Conservation (phyloP, 2,113 vertebrate species). For the Platysteira castanea region DNA sequence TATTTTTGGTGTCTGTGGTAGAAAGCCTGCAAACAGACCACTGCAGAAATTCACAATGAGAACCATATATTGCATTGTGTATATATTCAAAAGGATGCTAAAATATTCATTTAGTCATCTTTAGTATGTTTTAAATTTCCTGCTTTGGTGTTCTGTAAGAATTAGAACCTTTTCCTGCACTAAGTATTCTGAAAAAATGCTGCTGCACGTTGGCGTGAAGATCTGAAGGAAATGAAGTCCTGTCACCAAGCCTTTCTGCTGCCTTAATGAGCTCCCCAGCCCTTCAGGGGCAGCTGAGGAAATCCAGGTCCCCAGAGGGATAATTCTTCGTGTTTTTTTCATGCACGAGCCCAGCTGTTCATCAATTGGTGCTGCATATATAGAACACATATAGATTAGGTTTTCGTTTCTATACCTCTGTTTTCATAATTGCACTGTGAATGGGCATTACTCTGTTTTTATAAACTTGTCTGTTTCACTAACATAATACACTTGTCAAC, state of each 20-base stretch:
- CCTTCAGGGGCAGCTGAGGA: neutral
- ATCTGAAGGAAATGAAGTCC: neutral
- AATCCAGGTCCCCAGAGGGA: neutral
- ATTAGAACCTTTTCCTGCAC: neutral
- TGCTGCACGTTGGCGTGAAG: neutral
- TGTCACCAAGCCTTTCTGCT: neutral
- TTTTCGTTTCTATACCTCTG: neutral
- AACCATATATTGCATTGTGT: neutral
- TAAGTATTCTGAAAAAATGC: neutral
- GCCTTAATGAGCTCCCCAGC: neutral
- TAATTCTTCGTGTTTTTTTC: neutral
- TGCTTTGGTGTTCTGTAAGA: neutral
- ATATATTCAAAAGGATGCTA: neutral
- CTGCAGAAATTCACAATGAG: neutral
- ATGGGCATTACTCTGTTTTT: neutral
- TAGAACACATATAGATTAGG: neutral
- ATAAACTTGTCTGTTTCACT: neutral
- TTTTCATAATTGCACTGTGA: neutral
- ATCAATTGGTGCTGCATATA: neutral
- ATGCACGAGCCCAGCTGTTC: neutral
- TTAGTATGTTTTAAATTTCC: neutral
- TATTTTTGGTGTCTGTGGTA: neutral
- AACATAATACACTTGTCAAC: fast-evolving
- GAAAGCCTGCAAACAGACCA: neutral
- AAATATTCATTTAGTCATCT: neutral